Base-by-base conservation (phyloP, 2,888 invertebrate genomes). In the Erebia epiphron region DNA sequence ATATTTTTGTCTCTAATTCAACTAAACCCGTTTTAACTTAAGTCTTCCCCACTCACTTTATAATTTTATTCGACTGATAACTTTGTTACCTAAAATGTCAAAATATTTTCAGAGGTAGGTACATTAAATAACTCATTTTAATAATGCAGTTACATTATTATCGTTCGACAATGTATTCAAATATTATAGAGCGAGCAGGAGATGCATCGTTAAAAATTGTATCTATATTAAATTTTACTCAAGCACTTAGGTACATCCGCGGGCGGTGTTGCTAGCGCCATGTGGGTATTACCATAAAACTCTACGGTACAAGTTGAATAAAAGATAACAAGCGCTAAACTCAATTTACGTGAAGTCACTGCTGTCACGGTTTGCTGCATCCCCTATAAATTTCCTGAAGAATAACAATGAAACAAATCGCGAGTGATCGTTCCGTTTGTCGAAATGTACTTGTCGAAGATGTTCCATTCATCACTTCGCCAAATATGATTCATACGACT, bases 381-480 rank as follows among this genome's bases (percentile, higher is more conserved):
- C 71, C 68, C 67, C 67, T 66, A 75, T 69, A 75, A 75, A 76
- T 77, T 64, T 71, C 71, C 67, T 61, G 71, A 69, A 49, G 73
- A 71, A 76, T 77, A 78, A 78, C 75, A 78, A 77, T 76, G 78
- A 75, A 78, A 77, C 75, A 77, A 78, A 79, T 78, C 76, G 73
- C 76, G 75, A 77, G 75, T 69, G 75, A 75, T 72, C 71, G 77
- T 75, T 79, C 77, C 77, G 77, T 79, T 80, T 78, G 79, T 76
- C 78, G 76, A 78, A 62, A 75, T 74, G 76, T 75, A 77, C 78
- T 79, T 77, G 78, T 79, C 78, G 77, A 76, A 80, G 76, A 77
- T 73, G 74, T 68, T 72, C 66, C 76, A 63, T 68, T 74, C 50
- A 77, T 74, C 75, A 65, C 41, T 50, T 64, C 4, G 52, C 52